phyloP scores from a whole-genome alignment of 92 coral and sea anemone species.

The Phenganax subtilis region DNA sequence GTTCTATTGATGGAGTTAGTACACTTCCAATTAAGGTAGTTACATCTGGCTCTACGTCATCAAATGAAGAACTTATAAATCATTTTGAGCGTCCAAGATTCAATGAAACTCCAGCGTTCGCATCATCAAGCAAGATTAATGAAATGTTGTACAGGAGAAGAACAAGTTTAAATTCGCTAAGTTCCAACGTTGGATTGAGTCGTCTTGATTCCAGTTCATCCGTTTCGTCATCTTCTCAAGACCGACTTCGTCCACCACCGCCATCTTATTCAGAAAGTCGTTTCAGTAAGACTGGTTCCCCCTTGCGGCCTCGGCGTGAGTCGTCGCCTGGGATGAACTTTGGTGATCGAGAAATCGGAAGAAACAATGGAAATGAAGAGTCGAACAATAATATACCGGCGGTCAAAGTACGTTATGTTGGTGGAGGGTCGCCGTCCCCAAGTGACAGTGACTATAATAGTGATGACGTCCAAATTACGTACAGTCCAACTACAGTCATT shows the following conservation, averaged over 20 bases:
- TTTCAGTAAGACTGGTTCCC: slow-evolving; percentile 25
- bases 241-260: slow-evolving; percentile 34
- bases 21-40: not conserved
- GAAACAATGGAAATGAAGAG: not conserved
- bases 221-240: slow-evolving; percentile 6
- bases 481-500: slow-evolving; percentile 13
- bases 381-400: slow-evolving; percentile 14
- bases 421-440: slow-evolving; percentile 26
- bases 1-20: slow-evolving; percentile 10
- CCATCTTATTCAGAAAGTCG: slow-evolving; percentile 36
- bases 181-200: not conserved
- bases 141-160: slow-evolving; percentile 29
- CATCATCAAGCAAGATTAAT: slow-evolving; percentile 30
- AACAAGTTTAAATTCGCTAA: not conserved
- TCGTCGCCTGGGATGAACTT: slow-evolving; percentile 25
- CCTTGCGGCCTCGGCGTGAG: slow-evolving; percentile 16
- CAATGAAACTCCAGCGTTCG: slow-evolving; percentile 28
- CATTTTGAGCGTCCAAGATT: slow-evolving; percentile 14
- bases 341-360: not conserved
- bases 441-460: slow-evolving; percentile 33
- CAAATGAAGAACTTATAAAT: slow-evolving; percentile 15
- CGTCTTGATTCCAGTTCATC: slow-evolving; percentile 29
- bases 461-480: slow-evolving; percentile 19
- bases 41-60: slow-evolving; percentile 5
- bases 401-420: slow-evolving; percentile 34